phyloP scores from a whole-genome alignment of 2,888 invertebrate species.

The Oxyteleia sp. region DNA sequence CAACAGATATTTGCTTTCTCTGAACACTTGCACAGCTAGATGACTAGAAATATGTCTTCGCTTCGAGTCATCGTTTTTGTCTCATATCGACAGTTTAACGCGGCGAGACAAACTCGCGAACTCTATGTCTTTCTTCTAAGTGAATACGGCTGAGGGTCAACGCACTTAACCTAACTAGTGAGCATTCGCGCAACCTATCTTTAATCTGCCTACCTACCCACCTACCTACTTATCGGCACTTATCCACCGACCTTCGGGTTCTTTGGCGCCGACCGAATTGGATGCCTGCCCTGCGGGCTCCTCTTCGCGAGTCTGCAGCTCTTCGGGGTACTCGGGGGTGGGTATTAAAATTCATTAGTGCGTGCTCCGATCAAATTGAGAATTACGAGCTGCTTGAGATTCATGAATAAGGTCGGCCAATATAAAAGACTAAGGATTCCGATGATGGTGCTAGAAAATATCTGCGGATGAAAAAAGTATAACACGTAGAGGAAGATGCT shows the following conservation, averaged over 20 bases:
- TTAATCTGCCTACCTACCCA: conserved; percentile 86
- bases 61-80: neutral
- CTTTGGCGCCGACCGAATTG: conserved; percentile 77
- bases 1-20: neutral
- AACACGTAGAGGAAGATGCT: no score
- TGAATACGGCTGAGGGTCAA: conserved; percentile 85
- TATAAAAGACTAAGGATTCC: neutral
- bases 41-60: neutral
- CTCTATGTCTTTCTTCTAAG: conserved; percentile 77
- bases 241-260: conserved; percentile 81
- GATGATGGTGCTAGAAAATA: conserved; percentile 9
- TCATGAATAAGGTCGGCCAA: conserved; percentile 24
- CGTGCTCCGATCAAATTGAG: conserved; percentile 25
- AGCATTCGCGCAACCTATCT: conserved; percentile 80
- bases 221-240: conserved; percentile 87
- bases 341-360: conserved; percentile 51
- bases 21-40: neutral
- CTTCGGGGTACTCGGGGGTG: conserved; percentile 58
- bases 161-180: conserved; percentile 85
- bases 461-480: conserved; percentile 17
- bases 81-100: conserved; percentile 9
- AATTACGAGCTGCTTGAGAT: conserved; percentile 16
- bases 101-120: conserved; percentile 76
- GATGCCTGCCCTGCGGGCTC: conserved; percentile 58
- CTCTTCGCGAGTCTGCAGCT: conserved; percentile 48